Evolutionary conservation across 2,797 vertebrate genomes (phyloP), one percentile per base, ranked within the genome.

Genomic region (Liasis olivaceus): DNA sequence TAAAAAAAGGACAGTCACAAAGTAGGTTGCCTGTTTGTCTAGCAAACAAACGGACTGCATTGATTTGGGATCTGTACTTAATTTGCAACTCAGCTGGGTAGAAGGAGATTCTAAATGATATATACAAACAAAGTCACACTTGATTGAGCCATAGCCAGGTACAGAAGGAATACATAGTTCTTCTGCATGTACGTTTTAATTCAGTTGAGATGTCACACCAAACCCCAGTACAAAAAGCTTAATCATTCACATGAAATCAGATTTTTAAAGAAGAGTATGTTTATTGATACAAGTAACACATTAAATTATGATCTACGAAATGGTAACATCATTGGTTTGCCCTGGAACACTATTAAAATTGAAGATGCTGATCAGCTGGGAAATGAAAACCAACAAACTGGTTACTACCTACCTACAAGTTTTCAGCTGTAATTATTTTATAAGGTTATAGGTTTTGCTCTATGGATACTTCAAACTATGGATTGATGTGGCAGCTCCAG

Each of bases 1-100:
- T 88, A 58, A 62, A 90, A 90, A 59, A 66, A 85, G 86, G 15
- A 59, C n/a, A 84, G 22, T 86, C 89, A 54, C 69, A 84, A 60
- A 24, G 54, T 28, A 31, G n/a, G 7, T 17, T 72, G 13, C 85
- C 59, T 93, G 15, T 81, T 93, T 81, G n/a, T 72, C 58, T 87
- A 62, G 89, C 89, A 91, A 93, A 87, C 59, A 66, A 58, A 84
- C 0, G 0, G 31, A 62, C 22, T 31, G 12, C 36, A 24, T 81
- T 81, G 72, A 24, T 81, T 81, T 47, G 47, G 42, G 3, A 81
- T 81, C 42, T 0, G 4, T 12, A 12, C 36, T 81, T 81, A 81
- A 47, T 81, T 81, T 81, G 20, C 72, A 81, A 24, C 17, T 77
- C 72, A 77, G 42, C 1, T 3, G 8, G 7, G 42, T 77, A 77